phyloP scores from a whole-genome alignment of 2,113 vertebrate species.

The Corvus cornix region DNA sequence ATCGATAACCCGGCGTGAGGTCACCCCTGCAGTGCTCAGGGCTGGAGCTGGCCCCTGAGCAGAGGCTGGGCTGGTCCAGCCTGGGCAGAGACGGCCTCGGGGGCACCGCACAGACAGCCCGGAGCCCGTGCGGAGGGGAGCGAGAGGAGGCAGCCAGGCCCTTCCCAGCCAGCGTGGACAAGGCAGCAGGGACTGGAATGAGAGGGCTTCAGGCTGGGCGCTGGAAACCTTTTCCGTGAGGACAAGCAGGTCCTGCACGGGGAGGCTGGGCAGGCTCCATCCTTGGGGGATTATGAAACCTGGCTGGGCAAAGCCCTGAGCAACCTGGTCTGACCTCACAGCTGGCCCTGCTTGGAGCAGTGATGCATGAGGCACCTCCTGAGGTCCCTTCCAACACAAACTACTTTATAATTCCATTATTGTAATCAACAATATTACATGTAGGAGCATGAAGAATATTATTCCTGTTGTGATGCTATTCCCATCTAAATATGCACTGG shows the following conservation, averaged over 20 bases:
- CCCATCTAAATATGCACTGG: background rate
- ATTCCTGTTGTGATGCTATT: background rate
- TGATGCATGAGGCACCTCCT: background rate
- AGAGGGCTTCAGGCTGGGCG: background rate
- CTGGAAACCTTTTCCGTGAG: background rate
- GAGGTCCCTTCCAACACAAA: background rate
- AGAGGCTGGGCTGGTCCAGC: background rate
- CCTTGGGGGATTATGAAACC: background rate
- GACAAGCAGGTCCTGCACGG: background rate
- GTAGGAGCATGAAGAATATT: background rate
- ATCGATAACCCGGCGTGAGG: rapidly evolving
- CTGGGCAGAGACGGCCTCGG: background rate
- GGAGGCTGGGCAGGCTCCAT: background rate
- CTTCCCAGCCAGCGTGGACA: rapidly evolving
- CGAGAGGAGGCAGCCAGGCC: background rate
- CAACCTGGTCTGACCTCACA: background rate
- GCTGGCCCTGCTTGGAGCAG: background rate
- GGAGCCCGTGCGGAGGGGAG: rapidly evolving
- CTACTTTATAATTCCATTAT: background rate
- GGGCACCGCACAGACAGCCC: background rate
- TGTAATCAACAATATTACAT: background rate
- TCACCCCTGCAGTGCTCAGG: rapidly evolving
- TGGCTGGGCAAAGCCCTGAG: background rate
- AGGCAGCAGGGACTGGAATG: background rate
- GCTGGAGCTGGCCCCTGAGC: background rate